A percentile compares a stretch with the other conserved stretches of the same genome.
These are phyloP conservation scores for Protodeltote pygarga DNA, from an alignment of 2,888 invertebrate species.

Conservation along the genomic window DNA sequence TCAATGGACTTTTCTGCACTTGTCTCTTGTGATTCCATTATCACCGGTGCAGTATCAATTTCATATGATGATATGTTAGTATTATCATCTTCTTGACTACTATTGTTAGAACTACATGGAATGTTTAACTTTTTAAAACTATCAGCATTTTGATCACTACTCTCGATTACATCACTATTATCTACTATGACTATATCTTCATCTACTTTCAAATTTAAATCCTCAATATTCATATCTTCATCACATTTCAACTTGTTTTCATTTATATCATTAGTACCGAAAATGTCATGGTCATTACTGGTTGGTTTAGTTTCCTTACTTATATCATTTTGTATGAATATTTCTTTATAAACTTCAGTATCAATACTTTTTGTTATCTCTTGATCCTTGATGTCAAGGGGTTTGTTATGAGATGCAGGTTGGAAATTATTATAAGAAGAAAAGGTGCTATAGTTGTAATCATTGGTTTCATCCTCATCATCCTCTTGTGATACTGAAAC, in stretches of 20 bases:
- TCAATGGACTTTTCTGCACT: constrained; percentile 26
- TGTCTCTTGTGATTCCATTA: constrained; percentile 29
- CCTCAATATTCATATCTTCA: constrained; percentile 69
- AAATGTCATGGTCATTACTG: constrained; percentile 17
- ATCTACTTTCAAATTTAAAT: constrained; percentile 71
- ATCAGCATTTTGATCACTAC: constrained; percentile 40
- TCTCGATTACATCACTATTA: constrained; percentile 43
- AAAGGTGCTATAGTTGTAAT: constrained; percentile 73
- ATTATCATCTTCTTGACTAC: constrained; percentile 39
- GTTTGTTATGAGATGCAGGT: constrained; percentile 42
- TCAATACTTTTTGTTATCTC: constrained; percentile 30
- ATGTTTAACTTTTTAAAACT: constrained; percentile 45
- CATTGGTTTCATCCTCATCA: constrained; percentile 73
- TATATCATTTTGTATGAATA: constrained; percentile 28
- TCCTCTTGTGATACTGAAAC: constrained; percentile 80
- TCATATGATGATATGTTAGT: constrained; percentile 35
- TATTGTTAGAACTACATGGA: constrained; percentile 44
- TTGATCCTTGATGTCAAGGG: constrained; percentile 27
- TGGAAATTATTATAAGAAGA: constrained; percentile 66
- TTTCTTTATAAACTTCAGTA: constrained; percentile 37
- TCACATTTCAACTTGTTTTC: constrained; percentile 55
- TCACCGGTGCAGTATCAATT: constrained; percentile 28
- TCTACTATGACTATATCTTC: constrained; percentile 53
- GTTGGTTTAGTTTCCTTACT: constrained; percentile 24
- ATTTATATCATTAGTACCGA: constrained; percentile 39